Percentiles rank a stretch among this genome's conserved stretches.
These are phyloP conservation scores for Porphyrio hochstetteri DNA, from an alignment of 2,113 vertebrate genomes.

Conservation along the genomic window DNA sequence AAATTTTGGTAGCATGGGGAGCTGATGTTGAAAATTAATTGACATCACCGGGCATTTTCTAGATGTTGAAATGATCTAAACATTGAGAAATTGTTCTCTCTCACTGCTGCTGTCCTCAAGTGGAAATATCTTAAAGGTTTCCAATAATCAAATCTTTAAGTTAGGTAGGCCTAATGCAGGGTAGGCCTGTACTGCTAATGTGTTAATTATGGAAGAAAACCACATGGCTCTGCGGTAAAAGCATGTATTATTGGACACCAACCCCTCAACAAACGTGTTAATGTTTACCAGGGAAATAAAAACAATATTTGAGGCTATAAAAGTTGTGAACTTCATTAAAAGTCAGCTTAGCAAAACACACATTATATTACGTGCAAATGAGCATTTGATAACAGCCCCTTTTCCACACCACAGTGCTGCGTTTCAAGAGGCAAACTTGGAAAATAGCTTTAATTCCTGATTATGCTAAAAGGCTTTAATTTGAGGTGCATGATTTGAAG, in stretches of 20 bases:
- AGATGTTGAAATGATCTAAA: not conserved
- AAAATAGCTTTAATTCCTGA: not conserved
- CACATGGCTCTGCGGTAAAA: not conserved
- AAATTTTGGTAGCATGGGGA: not conserved
- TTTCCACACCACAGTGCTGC: not conserved
- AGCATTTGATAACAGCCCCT: not conserved
- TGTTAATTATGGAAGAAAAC: not conserved
- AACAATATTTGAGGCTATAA: not conserved
- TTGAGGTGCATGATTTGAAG: not conserved
- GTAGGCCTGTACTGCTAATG: not conserved
- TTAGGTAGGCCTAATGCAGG: not conserved
- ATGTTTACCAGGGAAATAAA: not conserved
- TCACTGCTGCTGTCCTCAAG: not conserved
- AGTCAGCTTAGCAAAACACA: not conserved
- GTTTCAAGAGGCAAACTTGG: not conserved
- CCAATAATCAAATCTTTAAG: not conserved
- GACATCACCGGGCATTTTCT: not conserved
- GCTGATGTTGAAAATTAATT: not conserved
- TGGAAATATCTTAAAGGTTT: not conserved
- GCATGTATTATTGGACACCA: not conserved
- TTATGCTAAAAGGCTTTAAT: not conserved
- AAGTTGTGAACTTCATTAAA: not conserved
- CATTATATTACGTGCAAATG: rapidly evolving
- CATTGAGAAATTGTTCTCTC: not conserved
- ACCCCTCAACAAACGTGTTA: not conserved